Conservation (phyloP, 1,140 invertebrate species). For the Pseudoatta argentina region DNA sequence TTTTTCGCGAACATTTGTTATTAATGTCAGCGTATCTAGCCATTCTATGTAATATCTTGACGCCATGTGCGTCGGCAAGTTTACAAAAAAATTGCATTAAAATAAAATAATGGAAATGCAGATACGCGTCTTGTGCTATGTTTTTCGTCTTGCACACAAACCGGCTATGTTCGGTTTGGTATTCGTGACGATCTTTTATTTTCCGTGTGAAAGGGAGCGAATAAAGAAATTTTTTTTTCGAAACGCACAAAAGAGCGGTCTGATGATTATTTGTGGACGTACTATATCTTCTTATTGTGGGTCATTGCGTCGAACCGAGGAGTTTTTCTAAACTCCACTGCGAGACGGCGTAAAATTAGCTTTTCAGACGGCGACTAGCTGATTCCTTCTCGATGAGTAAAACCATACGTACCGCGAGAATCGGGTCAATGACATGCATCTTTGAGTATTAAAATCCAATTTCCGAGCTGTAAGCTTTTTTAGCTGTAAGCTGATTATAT, state of each 20-base stretch:
- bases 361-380: slow-evolving; percentile 23
- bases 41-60: slow-evolving; percentile 28
- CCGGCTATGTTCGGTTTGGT: not conserved
- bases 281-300: slow-evolving; percentile 30
- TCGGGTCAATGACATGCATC: slow-evolving; percentile 38
- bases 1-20: slow-evolving; percentile 8
- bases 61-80: not conserved
- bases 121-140: slow-evolving; percentile 33
- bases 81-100: slow-evolving; percentile 7
- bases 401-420: slow-evolving; percentile 21
- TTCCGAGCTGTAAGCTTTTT: not conserved
- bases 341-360: slow-evolving; percentile 47
- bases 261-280: slow-evolving; percentile 19
- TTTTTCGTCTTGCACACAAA: slow-evolving; percentile 11
- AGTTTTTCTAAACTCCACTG: slow-evolving; percentile 26
- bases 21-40: slow-evolving; percentile 20
- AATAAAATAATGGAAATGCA: slow-evolving; percentile 49
- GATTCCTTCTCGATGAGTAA: slow-evolving; percentile 41
- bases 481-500: not conserved
- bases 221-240: not conserved
- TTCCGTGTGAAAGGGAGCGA: not conserved
- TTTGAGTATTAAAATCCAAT: not conserved
- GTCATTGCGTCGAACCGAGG: slow-evolving; percentile 35
- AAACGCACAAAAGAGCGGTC: not conserved
- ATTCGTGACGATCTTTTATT: slow-evolving; percentile 11